Percentiles rank a stretch among this genome's conserved stretches.
phyloP scores from a whole-genome alignment of 2,113 vertebrate genomes.

The Paedocypris sp. region DNA sequence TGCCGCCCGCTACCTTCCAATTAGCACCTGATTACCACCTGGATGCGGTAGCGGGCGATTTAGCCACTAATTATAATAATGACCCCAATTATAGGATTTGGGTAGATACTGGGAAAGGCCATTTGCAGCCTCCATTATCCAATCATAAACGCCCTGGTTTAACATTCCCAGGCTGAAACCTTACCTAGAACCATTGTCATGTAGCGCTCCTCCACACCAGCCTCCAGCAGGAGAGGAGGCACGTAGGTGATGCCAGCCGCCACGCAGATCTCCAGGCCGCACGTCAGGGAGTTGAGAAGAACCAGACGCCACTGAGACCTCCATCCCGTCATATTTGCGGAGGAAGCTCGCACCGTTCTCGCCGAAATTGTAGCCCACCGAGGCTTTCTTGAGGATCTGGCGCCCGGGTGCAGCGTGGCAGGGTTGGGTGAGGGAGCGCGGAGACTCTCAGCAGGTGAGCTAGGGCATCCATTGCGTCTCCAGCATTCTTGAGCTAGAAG shows the following conservation, averaged over 20 bases:
- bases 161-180: conserved; percentile 7
- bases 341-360: conserved; percentile 40
- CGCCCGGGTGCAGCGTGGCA: too few species aligned
- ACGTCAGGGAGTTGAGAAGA: conserved; percentile 67
- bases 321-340: conserved; percentile 64
- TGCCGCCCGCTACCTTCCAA: conserved; percentile 35
- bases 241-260: conserved; percentile 70
- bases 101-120: not conserved
- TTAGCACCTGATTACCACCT: conserved; percentile 33
- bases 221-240: conserved; percentile 65
- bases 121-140: not conserved
- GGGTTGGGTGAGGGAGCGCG: conserved; percentile 32
- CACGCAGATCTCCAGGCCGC: conserved; percentile 71
- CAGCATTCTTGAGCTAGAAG: conserved; percentile 53
- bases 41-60: conserved; percentile 35
- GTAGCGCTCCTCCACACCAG: conserved; percentile 65
- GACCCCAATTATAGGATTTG: conserved; percentile 38
- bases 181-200: conserved; percentile 75
- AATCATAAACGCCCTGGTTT: not conserved
- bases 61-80: conserved; percentile 29
- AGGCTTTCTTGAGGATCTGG: conserved; percentile 18
- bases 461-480: conserved; percentile 50
- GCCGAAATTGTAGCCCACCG: conserved; percentile 18
- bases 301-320: conserved; percentile 64
- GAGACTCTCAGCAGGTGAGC: conserved; percentile 34